Conservation (phyloP, 2,888 invertebrate genomes). For the Adineta ricciae region DNA sequence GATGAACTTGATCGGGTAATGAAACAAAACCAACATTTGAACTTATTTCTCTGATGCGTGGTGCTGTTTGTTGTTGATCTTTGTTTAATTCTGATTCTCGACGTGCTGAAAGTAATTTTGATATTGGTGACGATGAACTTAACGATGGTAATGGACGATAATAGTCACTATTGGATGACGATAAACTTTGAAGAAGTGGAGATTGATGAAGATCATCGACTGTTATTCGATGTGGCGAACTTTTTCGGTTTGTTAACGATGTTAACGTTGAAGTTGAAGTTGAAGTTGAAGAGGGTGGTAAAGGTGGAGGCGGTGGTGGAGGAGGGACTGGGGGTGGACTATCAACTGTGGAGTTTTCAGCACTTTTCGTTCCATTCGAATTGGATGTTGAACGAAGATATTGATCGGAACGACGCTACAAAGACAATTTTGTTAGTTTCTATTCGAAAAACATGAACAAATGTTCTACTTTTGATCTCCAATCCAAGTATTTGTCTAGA, state of each 20-base stretch:
- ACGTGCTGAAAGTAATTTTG: neutral
- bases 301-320: neutral
- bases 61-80: slow-evolving; percentile 16
- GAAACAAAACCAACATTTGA: slow-evolving; percentile 12
- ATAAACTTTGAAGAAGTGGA: neutral
- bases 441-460: neutral
- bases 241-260: neutral
- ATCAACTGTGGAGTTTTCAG: neutral
- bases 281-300: neutral
- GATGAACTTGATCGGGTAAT: slow-evolving; percentile 36
- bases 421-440: neutral
- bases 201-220: neutral
- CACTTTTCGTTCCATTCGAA: neutral
- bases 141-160: neutral
- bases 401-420: neutral
- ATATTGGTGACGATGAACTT: neutral
- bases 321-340: too few relatives aligned
- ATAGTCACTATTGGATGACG: neutral
- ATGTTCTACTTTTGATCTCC: neutral
- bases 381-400: neutral
- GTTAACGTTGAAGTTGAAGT: neutral
- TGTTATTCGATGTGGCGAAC: neutral
- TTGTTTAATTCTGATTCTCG: neutral
- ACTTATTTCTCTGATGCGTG: slow-evolving; percentile 2
- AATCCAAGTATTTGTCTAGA: neutral